Evolutionary conservation across 1,140 invertebrate genomes (phyloP).

Genomic region (Caenorhabditis remanei): DNA sequence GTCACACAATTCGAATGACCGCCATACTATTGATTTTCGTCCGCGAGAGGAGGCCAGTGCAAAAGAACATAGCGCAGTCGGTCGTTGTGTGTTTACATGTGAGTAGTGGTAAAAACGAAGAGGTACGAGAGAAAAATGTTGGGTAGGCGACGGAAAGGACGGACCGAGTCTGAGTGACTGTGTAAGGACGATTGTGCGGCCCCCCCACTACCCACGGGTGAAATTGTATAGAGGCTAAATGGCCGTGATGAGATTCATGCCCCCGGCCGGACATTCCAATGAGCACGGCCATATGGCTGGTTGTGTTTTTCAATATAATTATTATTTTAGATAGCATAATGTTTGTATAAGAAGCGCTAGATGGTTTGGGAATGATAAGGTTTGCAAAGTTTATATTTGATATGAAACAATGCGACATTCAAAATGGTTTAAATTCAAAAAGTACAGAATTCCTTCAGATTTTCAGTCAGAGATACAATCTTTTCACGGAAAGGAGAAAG

Average conservation of each 20-base stretch:
- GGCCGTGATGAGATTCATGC: background rate
- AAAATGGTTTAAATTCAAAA: too few relatives aligned
- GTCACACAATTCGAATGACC: slow-evolving; percentile 45
- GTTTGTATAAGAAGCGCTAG: too few relatives aligned
- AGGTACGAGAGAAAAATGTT: slow-evolving; percentile 23
- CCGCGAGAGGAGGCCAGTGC: slow-evolving; percentile 13
- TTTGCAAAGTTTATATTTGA: too few relatives aligned
- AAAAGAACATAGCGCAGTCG: slow-evolving; percentile 53
- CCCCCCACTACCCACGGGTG: background rate
- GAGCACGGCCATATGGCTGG: too few relatives aligned
- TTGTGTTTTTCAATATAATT: too few relatives aligned
- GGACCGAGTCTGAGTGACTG: slow-evolving; percentile 29
- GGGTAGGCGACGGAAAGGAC: background rate
- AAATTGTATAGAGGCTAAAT: slow-evolving; percentile 16
- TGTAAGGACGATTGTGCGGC: slow-evolving; percentile 5
- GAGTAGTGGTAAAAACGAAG: slow-evolving; percentile 13
- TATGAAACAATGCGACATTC: too few relatives aligned
- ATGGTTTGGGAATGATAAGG: too few relatives aligned
- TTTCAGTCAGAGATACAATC: too few relatives aligned
- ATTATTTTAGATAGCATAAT: too few relatives aligned
- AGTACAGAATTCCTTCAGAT: too few relatives aligned
- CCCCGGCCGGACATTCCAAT: too few relatives aligned
- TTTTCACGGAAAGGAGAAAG: too few relatives aligned
- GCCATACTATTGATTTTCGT: slow-evolving; percentile 47
- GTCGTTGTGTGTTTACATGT: slow-evolving; percentile 38